These are phyloP conservation scores for Eulimnadia texana DNA, from an alignment of 1,140 invertebrate species.

Conservation along the genomic window DNA sequence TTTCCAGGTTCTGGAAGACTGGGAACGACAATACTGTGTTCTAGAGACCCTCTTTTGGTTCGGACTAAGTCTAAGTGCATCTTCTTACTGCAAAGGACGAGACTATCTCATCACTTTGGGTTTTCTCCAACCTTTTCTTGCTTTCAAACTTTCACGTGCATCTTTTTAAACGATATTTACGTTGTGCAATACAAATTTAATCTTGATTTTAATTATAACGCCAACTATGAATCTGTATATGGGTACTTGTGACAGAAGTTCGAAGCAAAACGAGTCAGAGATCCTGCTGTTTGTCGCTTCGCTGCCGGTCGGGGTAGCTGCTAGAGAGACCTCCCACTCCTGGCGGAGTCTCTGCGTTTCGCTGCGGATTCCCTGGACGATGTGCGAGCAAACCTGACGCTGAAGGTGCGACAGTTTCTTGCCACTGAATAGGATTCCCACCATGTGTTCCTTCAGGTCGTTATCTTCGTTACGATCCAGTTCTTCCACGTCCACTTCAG, in stretches of 20 bases:
- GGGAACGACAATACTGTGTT: not conserved
- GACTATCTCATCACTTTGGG: not conserved
- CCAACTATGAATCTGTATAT: no score
- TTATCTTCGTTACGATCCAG: constrained; percentile 32
- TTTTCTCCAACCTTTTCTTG: not conserved
- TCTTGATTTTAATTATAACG: no score
- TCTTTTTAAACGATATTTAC: no score
- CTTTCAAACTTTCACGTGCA: not conserved
- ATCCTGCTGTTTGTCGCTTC: constrained; percentile 26
- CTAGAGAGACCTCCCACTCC: constrained; percentile 60
- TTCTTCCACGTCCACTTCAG: constrained; percentile 24
- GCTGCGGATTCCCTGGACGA: constrained; percentile 79
- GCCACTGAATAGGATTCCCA: constrained; percentile 86
- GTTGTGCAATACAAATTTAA: no score
- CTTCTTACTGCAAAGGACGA: not conserved
- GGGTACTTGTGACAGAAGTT: constrained; percentile 82
- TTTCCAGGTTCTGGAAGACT: not conserved
- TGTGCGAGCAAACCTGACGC: constrained; percentile 85
- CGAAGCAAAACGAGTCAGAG: constrained; percentile 88
- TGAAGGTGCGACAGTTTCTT: constrained; percentile 88
- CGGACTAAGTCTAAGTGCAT: not conserved
- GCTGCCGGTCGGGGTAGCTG: constrained; percentile 19
- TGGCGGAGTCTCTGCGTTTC: constrained; percentile 70
- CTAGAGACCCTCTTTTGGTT: not conserved
- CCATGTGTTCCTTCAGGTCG: constrained; percentile 88